Evolutionary conservation across 2,113 vertebrate genomes (phyloP).

Genomic region (Xenopus tropicalis): DNA sequence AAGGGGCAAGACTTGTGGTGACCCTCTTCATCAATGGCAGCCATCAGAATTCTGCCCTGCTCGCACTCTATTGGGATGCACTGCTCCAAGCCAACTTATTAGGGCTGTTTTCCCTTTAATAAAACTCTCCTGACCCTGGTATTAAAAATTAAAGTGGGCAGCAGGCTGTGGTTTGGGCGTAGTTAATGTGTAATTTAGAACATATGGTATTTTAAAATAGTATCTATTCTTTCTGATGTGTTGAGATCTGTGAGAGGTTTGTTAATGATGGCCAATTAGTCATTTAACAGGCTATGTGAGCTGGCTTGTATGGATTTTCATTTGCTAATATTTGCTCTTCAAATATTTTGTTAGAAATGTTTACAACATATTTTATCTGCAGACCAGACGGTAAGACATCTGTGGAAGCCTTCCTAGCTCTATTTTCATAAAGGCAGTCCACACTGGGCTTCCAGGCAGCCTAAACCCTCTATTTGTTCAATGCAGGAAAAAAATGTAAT

Average conservation of each 20-base stretch:
- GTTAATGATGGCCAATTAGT: constrained; percentile 94
- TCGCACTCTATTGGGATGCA: neutral
- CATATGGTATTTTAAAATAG: constrained; percentile 85
- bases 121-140: constrained; percentile 48
- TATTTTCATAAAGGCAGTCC: constrained; percentile 62
- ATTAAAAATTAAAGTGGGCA: constrained; percentile 61
- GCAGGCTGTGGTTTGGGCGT: constrained; percentile 52
- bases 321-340: constrained; percentile 56
- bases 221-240: constrained; percentile 67
- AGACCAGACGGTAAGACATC: constrained; percentile 73
- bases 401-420: constrained; percentile 66
- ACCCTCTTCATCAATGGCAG: too few species aligned
- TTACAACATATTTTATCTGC: constrained; percentile 80
- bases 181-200: constrained; percentile 92
- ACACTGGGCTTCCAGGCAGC: constrained; percentile 60
- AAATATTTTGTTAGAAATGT: constrained; percentile 70
- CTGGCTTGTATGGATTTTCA: constrained; percentile 60
- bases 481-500: constrained; percentile 72
- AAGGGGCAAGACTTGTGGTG: too few species aligned
- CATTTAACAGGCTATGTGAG: constrained; percentile 77
- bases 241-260: constrained; percentile 74
- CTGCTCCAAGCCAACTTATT: constrained; percentile 23
- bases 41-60: too few species aligned
- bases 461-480: constrained; percentile 73
- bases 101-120: constrained; percentile 38